Percentiles rank a stretch among this genome's conserved stretches.
Conservation (phyloP, 1,140 invertebrate species). For the Orchestia grillus region DNA sequence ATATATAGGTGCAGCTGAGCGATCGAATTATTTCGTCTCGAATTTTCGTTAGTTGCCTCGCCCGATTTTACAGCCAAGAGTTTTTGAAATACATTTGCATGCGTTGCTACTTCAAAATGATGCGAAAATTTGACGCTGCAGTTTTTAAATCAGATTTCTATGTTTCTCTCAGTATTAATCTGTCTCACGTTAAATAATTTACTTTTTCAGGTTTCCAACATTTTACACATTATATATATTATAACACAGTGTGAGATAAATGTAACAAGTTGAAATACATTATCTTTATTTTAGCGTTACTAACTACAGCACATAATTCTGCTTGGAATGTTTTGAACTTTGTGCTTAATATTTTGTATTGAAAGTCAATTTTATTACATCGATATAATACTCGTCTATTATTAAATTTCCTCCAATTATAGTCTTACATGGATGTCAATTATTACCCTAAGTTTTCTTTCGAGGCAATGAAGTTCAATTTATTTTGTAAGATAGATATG, state of each 20-base stretch:
- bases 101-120: background rate
- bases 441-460: background rate
- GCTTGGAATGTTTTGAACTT: background rate
- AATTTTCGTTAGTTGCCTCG: background rate
- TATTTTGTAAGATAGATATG: no score
- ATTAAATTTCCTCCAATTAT: background rate
- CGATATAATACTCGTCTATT: background rate
- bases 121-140: no score
- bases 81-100: background rate
- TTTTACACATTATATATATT: no score
- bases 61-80: background rate
- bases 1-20: background rate
- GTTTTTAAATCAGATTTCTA: no score
- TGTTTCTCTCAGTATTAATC: no score
- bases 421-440: background rate
- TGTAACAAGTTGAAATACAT: background rate
- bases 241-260: background rate
- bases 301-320: background rate
- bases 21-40: background rate
- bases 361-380: background rate
- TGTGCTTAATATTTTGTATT: background rate
- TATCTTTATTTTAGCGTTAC: background rate
- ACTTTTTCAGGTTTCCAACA: no score
- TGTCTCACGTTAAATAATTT: no score
- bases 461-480: no score